Conservation (phyloP, 2,797 vertebrate species). For the Semotilus atromaculatus region DNA sequence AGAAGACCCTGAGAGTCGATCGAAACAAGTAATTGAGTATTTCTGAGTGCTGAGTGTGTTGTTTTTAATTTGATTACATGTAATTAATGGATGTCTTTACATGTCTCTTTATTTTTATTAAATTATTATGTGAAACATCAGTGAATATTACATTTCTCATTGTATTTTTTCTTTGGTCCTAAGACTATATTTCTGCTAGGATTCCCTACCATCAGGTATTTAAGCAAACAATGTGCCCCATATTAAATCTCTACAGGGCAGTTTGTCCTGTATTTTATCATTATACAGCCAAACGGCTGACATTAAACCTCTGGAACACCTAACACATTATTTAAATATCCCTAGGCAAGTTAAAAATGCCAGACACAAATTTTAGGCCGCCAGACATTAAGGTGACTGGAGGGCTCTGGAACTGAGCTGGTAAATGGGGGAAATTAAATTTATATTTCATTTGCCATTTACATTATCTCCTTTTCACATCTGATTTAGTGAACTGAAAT, state of each 20-base stretch:
- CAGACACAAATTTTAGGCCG: no score
- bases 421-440: no score
- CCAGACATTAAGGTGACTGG: no score
- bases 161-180: not conserved
- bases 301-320: not conserved
- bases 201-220: not conserved
- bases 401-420: no score
- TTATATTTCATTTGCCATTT: no score
- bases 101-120: not conserved
- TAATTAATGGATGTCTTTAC: conserved; percentile 11
- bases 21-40: conserved; percentile 72
- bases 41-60: not conserved
- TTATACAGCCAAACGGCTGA: not conserved
- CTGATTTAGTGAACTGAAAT: no score
- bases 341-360: no score
- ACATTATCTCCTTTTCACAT: no score
- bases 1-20: conserved; percentile 83
- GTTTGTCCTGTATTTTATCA: not conserved
- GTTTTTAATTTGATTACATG: conserved; percentile 20
- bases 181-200: not conserved
- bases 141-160: not conserved
- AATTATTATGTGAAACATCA: not conserved
- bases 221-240: not conserved
- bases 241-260: not conserved
- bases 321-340: no score